phyloP scores from a whole-genome alignment of 2,113 vertebrate genomes.

The Campylorhamphus procurvoides region DNA sequence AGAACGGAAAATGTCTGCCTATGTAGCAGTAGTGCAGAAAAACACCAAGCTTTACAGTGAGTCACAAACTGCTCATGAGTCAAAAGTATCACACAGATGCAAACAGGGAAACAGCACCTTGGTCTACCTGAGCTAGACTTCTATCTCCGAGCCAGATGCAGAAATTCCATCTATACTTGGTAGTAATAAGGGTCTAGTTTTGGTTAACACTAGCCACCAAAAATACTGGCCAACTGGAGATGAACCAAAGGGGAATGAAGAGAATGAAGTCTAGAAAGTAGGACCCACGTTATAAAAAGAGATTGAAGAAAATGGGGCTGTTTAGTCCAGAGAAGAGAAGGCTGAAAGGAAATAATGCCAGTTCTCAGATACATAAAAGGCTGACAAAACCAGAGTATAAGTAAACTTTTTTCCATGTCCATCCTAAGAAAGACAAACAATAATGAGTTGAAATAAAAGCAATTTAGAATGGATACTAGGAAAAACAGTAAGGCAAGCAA shows the following conservation, averaged over 20 bases:
- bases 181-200: background rate
- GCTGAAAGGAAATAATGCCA: background rate
- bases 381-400: background rate
- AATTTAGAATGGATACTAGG: background rate
- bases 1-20: background rate
- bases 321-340: background rate
- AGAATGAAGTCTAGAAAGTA: background rate
- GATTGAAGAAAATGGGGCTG: background rate
- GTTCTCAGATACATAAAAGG: background rate
- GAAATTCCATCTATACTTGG: background rate
- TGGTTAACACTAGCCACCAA: background rate
- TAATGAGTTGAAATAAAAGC: background rate
- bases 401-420: background rate
- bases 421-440: background rate
- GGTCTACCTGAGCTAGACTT: background rate
- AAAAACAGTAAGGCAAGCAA: background rate
- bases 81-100: background rate
- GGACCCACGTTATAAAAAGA: background rate
- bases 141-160: background rate
- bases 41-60: background rate
- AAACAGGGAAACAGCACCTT: background rate
- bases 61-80: background rate
- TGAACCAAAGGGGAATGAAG: rapidly evolving
- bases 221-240: background rate
- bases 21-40: background rate